Percentiles rank a stretch among this genome's conserved stretches.
Evolutionary conservation across 2,888 invertebrate genomes (phyloP).

Genomic region (Choreutis nemorana): DNA sequence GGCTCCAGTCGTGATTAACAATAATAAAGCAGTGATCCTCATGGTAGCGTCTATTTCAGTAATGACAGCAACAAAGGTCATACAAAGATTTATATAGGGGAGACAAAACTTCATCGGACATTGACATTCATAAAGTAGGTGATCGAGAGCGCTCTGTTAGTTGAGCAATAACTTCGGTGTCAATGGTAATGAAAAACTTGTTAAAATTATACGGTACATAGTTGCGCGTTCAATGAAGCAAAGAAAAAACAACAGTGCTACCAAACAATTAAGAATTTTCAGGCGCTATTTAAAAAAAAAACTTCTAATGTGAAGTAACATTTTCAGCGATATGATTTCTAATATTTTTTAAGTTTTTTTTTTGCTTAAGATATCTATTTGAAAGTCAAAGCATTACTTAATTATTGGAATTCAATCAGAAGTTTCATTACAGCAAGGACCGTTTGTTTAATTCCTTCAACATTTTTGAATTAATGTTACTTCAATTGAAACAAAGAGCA

Average conservation of each 20-base stretch:
- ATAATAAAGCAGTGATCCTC: slow-evolving; percentile 36
- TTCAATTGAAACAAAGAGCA: no score
- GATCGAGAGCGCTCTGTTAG: slow-evolving; percentile 48
- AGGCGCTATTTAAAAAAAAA: background rate
- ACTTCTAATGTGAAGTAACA: background rate
- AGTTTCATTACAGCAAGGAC: no score
- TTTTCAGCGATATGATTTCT: background rate
- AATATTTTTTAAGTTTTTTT: background rate
- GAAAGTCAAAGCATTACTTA: background rate
- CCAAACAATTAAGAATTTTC: no score
- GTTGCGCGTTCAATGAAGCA: slow-evolving; percentile 30
- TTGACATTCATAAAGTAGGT: slow-evolving; percentile 56
- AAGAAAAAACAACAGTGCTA: no score
- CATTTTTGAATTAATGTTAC: no score
- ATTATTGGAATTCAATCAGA: no score
- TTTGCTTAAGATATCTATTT: background rate
- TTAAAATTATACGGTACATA: slow-evolving; percentile 51
- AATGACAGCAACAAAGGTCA: slow-evolving; percentile 52
- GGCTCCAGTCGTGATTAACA: slow-evolving; percentile 23
- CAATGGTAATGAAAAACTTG: slow-evolving; percentile 62
- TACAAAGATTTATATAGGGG: slow-evolving; percentile 49
- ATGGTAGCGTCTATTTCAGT: slow-evolving; percentile 28
- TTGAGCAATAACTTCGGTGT: slow-evolving; percentile 61
- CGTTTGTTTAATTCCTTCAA: no score
- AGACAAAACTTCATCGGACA: slow-evolving; percentile 41